Evolutionary conservation across 2,797 vertebrate species (phyloP).

Genomic region (Hippocampus kuda): DNA sequence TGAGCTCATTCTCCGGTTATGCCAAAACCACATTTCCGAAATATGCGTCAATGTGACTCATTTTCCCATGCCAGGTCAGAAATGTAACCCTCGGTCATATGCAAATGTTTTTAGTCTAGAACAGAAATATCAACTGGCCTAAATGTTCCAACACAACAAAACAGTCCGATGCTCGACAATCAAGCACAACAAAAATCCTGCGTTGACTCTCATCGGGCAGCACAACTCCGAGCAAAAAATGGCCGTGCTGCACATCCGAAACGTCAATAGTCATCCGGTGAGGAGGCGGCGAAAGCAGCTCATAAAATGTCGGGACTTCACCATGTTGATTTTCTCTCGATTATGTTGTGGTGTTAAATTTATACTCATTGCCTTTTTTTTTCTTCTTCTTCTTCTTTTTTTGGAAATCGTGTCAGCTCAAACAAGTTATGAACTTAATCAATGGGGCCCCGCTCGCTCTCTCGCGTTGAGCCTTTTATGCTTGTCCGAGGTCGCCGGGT

Average conservation of each 20-base stretch:
- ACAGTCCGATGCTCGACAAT: not conserved
- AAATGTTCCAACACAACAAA: not conserved
- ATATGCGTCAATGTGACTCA: too few species aligned
- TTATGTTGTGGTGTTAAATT: constrained; percentile 58
- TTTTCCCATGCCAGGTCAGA: not conserved
- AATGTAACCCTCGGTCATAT: not conserved
- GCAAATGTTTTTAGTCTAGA: too few species aligned
- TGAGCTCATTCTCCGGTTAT: too few species aligned
- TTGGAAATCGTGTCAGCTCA: constrained; percentile 37
- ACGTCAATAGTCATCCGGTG: constrained; percentile 49
- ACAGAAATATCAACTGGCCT: not conserved
- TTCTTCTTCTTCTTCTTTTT: constrained; percentile 31
- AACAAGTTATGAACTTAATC: constrained; percentile 70
- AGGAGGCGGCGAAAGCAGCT: constrained; percentile 49
- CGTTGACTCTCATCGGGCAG: not conserved
- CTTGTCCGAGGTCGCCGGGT: constrained; percentile 59
- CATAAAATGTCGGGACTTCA: constrained; percentile 57
- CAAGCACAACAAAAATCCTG: not conserved
- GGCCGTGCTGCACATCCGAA: constrained; percentile 28
- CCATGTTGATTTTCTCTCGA: constrained; percentile 62
- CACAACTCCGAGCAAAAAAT: not conserved
- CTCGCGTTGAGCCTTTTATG: constrained; percentile 63
- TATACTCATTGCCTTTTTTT: constrained; percentile 60
- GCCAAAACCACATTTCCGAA: too few species aligned
- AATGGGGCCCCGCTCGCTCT: constrained; percentile 45